phyloP scores from a whole-genome alignment of 2,888 invertebrate species.

The Coenonympha arcania region DNA sequence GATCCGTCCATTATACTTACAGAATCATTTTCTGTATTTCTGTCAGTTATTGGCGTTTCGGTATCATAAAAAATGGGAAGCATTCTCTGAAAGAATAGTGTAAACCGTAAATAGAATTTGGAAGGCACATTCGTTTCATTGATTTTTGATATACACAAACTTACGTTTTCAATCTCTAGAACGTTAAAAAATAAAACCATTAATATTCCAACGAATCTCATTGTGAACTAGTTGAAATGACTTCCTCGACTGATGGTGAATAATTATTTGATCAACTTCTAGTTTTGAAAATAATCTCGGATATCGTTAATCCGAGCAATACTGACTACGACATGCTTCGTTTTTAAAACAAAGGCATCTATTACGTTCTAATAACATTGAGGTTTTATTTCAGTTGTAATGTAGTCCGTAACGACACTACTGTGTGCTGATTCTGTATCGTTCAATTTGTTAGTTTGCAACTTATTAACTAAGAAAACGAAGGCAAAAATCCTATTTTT shows the following conservation, averaged over 20 bases:
- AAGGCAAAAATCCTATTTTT: too few species aligned
- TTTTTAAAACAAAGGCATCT: slow-evolving; percentile 37
- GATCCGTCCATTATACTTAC: slow-evolving; percentile 28
- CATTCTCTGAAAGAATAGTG: slow-evolving; percentile 41
- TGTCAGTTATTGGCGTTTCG: slow-evolving; percentile 28
- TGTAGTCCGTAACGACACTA: neutral
- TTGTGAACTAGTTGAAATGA: slow-evolving; percentile 34
- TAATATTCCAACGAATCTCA: slow-evolving; percentile 40
- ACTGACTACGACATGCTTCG: slow-evolving; percentile 37
- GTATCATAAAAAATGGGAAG: slow-evolving; percentile 37
- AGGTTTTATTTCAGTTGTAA: neutral
- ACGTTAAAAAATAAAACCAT: slow-evolving; percentile 24
- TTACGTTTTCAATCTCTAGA: slow-evolving; percentile 17
- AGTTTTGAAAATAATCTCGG: slow-evolving; percentile 49
- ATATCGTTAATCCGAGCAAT: slow-evolving; percentile 39
- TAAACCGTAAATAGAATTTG: neutral
- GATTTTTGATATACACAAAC: slow-evolving; percentile 4
- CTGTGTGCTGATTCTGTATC: too few species aligned
- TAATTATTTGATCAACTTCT: slow-evolving; percentile 30
- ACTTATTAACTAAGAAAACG: too few species aligned
- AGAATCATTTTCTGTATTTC: slow-evolving; percentile 24
- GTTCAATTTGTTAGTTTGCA: too few species aligned
- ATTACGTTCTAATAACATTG: slow-evolving; percentile 8
- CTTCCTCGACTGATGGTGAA: slow-evolving; percentile 34
- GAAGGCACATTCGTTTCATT: too few species aligned